Percentiles rank a stretch among this genome's conserved stretches.
Evolutionary conservation across 2,113 vertebrate species (phyloP).

Genomic region (Verasper variegatus): DNA sequence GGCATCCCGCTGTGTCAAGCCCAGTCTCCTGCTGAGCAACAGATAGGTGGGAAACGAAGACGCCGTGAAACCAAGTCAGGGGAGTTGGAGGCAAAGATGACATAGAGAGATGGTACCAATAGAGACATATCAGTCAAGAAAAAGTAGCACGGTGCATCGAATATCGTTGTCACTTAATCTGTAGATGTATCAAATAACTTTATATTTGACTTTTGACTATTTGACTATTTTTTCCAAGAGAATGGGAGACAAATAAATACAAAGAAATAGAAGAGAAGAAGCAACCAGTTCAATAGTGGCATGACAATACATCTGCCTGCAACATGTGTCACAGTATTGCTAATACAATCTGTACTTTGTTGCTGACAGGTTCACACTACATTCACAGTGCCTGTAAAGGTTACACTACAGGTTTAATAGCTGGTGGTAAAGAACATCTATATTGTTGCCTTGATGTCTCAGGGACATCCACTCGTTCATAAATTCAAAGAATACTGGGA

Average conservation of each 20-base stretch:
- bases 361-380: not conserved
- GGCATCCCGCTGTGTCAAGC: conserved; percentile 38
- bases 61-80: conserved; percentile 32
- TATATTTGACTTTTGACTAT: not conserved
- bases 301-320: not conserved
- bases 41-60: conserved; percentile 56
- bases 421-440: not conserved
- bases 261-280: not conserved
- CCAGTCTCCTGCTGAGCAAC: conserved; percentile 56
- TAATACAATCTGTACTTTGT: not conserved
- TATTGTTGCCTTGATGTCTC: too few species aligned
- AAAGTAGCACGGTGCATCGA: not conserved
- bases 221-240: not conserved
- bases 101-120: conserved; percentile 14
- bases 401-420: conserved; percentile 26
- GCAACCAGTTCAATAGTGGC: not conserved
- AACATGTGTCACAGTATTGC: not conserved
- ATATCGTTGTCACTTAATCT: not conserved
- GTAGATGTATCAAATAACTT: not conserved
- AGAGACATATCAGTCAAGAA: conserved; percentile 19
- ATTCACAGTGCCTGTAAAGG: not conserved
- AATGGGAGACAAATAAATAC: not conserved
- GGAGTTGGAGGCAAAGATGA: conserved; percentile 10
- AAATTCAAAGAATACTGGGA: not conserved
- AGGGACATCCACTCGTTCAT: not conserved